Base-by-base conservation (phyloP, 2,888 invertebrate genomes). In the Capitulum mitella region DNA sequence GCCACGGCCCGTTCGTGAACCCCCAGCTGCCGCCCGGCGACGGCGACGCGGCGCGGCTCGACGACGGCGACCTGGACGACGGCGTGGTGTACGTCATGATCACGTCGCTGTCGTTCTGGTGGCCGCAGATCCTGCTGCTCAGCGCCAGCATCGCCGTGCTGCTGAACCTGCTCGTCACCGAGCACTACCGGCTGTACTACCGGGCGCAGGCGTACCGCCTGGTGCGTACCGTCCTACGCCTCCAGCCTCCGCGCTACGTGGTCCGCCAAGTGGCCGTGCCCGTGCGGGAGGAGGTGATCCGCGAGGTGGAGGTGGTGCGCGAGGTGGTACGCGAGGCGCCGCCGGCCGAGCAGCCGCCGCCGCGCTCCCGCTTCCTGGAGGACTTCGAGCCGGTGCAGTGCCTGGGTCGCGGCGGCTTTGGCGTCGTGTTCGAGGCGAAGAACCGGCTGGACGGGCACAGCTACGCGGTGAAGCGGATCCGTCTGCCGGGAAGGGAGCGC, bases 401-500 rank as follows among this genome's bases (percentile, higher is more conserved):
- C 82, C 87, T 96, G 29, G 96, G 96, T 0, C 90, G 90, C 83
- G 98, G 98, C 34, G 98, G 98, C 0, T 99, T 97, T 86, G 98
- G 98, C 0, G 92, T 98, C 3, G 98, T 99, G 0, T 98, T 98
- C 85, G 94, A 97, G 85, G 97, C 94, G 0, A 91, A 90, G 84
- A 97, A 98, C 85, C 95, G 94, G 85, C 91, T 97, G 79, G 98
- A 99, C 85, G 95, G 97, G 83, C 93, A 94, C 83, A 90, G 91
- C 80, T 99, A 98, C 86, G 98, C 98, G 12, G 92, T 99, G 0
- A 99, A 99, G 87, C 89, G 98, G 83, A 97, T 98, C 79, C 91
- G 92, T 0, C 86, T 98, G 79, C 94, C 96, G 1, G 92, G 86
- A 85, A 94, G 94, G 83, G 90, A 91, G 82, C 90, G 91, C 79